phyloP scores from a whole-genome alignment of 2,797 vertebrate genomes.

The Fratercula arctica region DNA sequence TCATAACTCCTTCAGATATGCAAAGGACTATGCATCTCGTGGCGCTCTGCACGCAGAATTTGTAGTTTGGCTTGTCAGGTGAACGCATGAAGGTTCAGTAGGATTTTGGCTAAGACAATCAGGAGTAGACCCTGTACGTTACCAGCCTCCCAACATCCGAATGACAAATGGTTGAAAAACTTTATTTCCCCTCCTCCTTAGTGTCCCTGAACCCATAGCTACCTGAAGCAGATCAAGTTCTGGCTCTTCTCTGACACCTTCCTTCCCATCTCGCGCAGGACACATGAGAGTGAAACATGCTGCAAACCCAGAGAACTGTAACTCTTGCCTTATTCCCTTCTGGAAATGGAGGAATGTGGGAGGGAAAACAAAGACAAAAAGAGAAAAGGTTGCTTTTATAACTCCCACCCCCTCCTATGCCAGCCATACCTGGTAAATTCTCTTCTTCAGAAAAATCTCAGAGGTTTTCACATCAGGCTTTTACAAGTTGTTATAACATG shows the following conservation, averaged over 20 bases:
- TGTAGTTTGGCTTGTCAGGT: not conserved
- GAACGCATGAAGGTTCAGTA: not conserved
- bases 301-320: not conserved
- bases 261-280: not conserved
- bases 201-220: not conserved
- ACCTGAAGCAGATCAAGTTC: not conserved
- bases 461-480: not conserved
- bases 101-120: not conserved
- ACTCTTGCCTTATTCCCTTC: not conserved
- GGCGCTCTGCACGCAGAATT: not conserved
- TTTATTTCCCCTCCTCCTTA: not conserved
- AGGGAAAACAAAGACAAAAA: not conserved
- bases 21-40: not conserved
- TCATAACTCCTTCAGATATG: not conserved
- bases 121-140: accelerated
- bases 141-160: not conserved
- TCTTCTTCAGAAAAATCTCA: not conserved
- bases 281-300: not conserved
- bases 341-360: not conserved
- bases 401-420: not conserved
- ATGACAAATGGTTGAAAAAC: not conserved
- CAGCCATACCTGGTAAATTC: not conserved
- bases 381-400: not conserved
- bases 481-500: accelerated
- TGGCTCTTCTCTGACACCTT: not conserved